A percentile compares a stretch with the other conserved stretches of the same genome.
These are phyloP conservation scores for Podargus strigoides DNA, from an alignment of 2,797 vertebrate genomes.

Conservation along the genomic window DNA sequence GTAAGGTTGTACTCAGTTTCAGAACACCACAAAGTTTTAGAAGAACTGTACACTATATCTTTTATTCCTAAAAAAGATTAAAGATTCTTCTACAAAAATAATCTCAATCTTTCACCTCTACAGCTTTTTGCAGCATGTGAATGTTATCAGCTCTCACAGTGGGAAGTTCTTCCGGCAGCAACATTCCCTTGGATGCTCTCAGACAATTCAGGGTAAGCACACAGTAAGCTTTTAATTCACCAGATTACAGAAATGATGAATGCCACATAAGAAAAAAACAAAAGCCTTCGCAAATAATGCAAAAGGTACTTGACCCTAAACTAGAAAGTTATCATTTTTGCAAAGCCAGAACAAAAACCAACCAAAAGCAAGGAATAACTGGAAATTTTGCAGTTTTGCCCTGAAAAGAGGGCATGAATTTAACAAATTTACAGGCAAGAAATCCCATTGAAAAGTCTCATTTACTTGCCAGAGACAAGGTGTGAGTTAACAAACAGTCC, in stretches of 20 bases:
- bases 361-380: not conserved
- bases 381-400: not conserved
- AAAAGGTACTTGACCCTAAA: not conserved
- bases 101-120: not conserved
- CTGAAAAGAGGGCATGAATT: not conserved
- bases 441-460: not conserved
- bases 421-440: not conserved
- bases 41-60: not conserved
- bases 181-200: not conserved
- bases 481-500: not conserved
- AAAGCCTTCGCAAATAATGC: not conserved
- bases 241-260: not conserved
- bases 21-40: too few relatives aligned
- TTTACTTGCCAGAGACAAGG: not conserved
- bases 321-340: not conserved
- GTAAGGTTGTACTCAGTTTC: too few relatives aligned
- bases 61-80: not conserved
- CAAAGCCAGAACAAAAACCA: not conserved
- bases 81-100: not conserved
- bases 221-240: not conserved
- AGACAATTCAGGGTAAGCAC: not conserved
- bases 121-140: not conserved
- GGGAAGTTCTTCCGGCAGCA: not conserved
- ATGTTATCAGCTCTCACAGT: not conserved
- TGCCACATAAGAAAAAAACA: not conserved